Conservation (phyloP, 2,797 vertebrate genomes). For the Menidia menidia region DNA sequence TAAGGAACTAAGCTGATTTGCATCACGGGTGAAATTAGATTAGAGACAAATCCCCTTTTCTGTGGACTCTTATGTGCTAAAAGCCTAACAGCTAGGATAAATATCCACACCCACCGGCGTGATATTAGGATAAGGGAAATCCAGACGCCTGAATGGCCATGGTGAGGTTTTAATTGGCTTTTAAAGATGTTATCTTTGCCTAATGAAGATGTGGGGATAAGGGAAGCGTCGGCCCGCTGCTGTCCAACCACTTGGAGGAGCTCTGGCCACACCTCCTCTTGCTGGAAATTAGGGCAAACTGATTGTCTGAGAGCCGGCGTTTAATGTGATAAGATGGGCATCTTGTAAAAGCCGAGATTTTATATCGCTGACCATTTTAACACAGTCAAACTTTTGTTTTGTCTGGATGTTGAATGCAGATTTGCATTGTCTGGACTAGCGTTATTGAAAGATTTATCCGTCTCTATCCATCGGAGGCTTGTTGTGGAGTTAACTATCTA, state of each 20-base stretch:
- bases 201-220: conserved; percentile 31
- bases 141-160: conserved; percentile 3
- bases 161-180: conserved; percentile 42
- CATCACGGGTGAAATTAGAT: conserved; percentile 80
- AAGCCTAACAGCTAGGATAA: conserved; percentile 46
- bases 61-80: conserved; percentile 54
- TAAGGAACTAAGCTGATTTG: conserved; percentile 75
- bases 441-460: conserved; percentile 57
- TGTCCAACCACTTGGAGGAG: conserved; percentile 76
- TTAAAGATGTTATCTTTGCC: conserved; percentile 24
- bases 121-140: conserved; percentile 18
- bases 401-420: conserved; percentile 21
- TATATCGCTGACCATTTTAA: conserved; percentile 8
- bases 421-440: conserved; percentile 29
- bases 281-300: conserved; percentile 36
- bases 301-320: conserved; percentile 10
- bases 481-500: conserved; percentile 1
- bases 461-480: conserved; percentile 13
- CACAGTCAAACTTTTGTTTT: conserved; percentile 16
- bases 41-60: conserved; percentile 80
- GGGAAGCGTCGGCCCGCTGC: conserved; percentile 8
- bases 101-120: conserved; percentile 21
- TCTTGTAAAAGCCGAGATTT: conserved; percentile 9
- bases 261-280: conserved; percentile 61
- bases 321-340: not conserved